Conservation (phyloP, 2,888 invertebrate genomes). For the Barypeithes pellucidus region DNA sequence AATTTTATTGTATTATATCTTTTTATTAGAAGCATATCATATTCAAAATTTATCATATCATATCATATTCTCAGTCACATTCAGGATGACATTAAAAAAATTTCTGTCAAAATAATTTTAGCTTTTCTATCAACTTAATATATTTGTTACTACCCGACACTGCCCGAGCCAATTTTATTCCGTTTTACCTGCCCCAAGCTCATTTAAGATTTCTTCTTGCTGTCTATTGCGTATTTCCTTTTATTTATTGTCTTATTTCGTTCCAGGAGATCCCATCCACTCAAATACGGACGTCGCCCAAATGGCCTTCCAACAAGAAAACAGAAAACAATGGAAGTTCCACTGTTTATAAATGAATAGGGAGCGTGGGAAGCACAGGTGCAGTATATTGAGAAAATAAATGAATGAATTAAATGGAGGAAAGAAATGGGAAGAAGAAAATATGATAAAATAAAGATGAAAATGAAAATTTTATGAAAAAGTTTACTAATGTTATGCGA, state of each 20-base stretch:
- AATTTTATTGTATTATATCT: no score
- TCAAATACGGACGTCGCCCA: constrained; percentile 47
- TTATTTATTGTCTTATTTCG: constrained; percentile 67
- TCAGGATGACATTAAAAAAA: no score
- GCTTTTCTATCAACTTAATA: no score
- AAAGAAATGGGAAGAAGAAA: not conserved
- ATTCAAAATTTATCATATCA: no score
- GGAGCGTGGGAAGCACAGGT: constrained; percentile 39
- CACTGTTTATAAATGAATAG: constrained; percentile 42
- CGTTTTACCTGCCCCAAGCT: constrained; percentile 49
- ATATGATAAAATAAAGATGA: not conserved
- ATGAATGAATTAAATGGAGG: not conserved
- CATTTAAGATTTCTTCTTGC: constrained; percentile 50
- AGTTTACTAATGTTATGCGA: no score
- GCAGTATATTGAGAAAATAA: constrained; percentile 33
- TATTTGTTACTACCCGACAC: constrained; percentile 5
- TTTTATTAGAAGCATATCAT: no score
- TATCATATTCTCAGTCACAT: no score
- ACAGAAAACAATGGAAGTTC: constrained; percentile 45
- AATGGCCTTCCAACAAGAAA: constrained; percentile 44
- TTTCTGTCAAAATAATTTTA: no score
- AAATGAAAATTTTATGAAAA: not conserved
- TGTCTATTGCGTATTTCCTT: constrained; percentile 65
- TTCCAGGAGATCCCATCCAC: constrained; percentile 59
- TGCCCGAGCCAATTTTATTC: constrained; percentile 31